These are phyloP conservation scores for Trissoscelio sp. DNA, from an alignment of 2,888 invertebrate genomes.

Conservation along the genomic window DNA sequence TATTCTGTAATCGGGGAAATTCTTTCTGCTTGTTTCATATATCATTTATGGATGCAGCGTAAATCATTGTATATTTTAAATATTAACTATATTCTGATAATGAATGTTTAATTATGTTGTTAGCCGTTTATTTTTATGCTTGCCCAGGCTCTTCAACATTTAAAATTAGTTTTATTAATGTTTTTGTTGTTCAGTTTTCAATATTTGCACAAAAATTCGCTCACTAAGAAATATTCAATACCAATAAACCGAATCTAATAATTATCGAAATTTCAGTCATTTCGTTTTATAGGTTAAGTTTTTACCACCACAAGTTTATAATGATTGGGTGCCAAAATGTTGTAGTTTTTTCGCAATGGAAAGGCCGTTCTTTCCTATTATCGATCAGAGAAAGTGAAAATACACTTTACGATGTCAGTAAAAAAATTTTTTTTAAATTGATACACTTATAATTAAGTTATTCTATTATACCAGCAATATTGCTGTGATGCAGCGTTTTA, in stretches of 20 bases:
- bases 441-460: neutral
- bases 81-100: too few species aligned
- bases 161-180: neutral
- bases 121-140: too few species aligned
- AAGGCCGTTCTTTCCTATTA: slow-evolving; percentile 9
- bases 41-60: neutral
- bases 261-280: slow-evolving; percentile 41
- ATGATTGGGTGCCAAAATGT: slow-evolving; percentile 31
- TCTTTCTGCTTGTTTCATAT: neutral
- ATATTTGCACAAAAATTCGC: neutral
- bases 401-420: slow-evolving; percentile 9
- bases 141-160: too few species aligned
- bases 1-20: neutral
- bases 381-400: slow-evolving; percentile 5
- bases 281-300: slow-evolving; percentile 41
- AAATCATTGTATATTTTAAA: too few species aligned
- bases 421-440: neutral
- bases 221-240: slow-evolving; percentile 26
- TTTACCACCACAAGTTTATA: slow-evolving; percentile 27
- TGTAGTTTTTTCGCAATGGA: neutral
- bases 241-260: slow-evolving; percentile 28
- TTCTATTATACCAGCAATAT: neutral
- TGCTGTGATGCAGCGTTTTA: neutral
- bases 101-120: too few species aligned
- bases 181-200: neutral